A percentile compares a stretch with the other conserved stretches of the same genome.
These are phyloP conservation scores for Chaunax sp. DNA, from an alignment of 2,797 vertebrate species.

Conservation along the genomic window DNA sequence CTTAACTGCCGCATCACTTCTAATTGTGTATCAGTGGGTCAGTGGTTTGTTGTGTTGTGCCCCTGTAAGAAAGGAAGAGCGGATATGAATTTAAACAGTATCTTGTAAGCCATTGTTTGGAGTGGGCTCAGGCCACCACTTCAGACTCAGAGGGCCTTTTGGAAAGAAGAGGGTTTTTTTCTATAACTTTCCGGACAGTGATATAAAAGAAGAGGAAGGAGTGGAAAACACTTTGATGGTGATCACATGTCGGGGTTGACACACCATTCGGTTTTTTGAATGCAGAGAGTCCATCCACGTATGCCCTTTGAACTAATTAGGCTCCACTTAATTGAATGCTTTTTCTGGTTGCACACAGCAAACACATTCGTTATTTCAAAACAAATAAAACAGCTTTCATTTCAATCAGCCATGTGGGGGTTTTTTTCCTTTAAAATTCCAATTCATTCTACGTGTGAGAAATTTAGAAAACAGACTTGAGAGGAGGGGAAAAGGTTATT, in stretches of 20 bases:
- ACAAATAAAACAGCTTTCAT: conserved; percentile 61
- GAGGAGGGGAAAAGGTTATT: conserved; percentile 6
- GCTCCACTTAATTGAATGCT: conserved; percentile 65
- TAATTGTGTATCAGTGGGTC: conserved; percentile 88
- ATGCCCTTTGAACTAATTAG: conserved; percentile 75
- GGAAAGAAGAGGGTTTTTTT: conserved; percentile 64
- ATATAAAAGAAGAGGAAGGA: conserved; percentile 80
- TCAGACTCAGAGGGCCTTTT: conserved; percentile 79
- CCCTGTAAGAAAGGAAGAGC: conserved; percentile 79
- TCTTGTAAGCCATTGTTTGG: conserved; percentile 86
- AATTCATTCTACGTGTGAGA: conserved; percentile 52
- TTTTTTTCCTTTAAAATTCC: conserved; percentile 40
- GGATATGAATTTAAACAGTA: conserved; percentile 90
- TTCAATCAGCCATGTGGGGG: conserved; percentile 42
- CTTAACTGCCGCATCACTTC: conserved; percentile 88
- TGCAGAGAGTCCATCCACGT: conserved; percentile 60
- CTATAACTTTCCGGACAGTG: conserved; percentile 76
- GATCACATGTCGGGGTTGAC: conserved; percentile 78
- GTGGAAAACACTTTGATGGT: conserved; percentile 79
- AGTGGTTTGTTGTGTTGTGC: conserved; percentile 86
- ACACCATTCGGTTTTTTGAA: conserved; percentile 65
- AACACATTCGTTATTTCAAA: conserved; percentile 70
- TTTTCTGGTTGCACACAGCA: conserved; percentile 50
- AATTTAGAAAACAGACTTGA: conserved; percentile 60
- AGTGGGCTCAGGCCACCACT: conserved; percentile 82